Conservation (phyloP, 2,797 vertebrate species). For the Mormyrus hasselquistii region DNA sequence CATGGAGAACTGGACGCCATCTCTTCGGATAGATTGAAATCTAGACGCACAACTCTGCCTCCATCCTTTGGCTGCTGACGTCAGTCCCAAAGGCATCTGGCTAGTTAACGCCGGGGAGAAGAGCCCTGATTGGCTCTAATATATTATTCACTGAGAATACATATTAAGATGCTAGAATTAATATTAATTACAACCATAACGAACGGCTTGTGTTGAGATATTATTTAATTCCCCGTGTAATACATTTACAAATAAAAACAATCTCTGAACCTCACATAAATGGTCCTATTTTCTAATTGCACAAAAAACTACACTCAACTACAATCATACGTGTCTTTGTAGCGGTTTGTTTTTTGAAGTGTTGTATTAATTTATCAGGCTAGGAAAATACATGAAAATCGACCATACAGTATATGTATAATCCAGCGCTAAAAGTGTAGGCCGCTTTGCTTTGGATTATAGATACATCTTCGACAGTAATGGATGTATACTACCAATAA, state of each 20-base stretch:
- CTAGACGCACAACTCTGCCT: conserved; percentile 42
- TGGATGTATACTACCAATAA: not conserved
- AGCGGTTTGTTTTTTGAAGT: not conserved
- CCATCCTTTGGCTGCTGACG: conserved; percentile 46
- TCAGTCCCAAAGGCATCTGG: conserved; percentile 27
- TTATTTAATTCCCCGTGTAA: not conserved
- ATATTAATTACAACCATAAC: not conserved
- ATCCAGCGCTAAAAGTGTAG: not conserved
- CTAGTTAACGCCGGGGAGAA: not conserved
- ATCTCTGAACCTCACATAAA: not conserved
- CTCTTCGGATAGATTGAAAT: conserved; percentile 48
- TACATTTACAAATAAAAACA: not conserved
- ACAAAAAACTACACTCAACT: not conserved
- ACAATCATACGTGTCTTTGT: not conserved
- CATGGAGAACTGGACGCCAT: conserved; percentile 66
- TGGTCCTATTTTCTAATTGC: not conserved
- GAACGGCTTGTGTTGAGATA: not conserved
- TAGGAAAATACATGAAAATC: not conserved
- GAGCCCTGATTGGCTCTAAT: not conserved
- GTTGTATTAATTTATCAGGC: not conserved
- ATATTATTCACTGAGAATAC: conserved; percentile 1
- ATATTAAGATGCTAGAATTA: not conserved
- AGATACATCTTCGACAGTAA: not conserved
- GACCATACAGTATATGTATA: not conserved
- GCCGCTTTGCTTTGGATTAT: not conserved